These are phyloP conservation scores for Oreonectes daqikongensis DNA, from an alignment of 2,797 vertebrate species.

Conservation along the genomic window DNA sequence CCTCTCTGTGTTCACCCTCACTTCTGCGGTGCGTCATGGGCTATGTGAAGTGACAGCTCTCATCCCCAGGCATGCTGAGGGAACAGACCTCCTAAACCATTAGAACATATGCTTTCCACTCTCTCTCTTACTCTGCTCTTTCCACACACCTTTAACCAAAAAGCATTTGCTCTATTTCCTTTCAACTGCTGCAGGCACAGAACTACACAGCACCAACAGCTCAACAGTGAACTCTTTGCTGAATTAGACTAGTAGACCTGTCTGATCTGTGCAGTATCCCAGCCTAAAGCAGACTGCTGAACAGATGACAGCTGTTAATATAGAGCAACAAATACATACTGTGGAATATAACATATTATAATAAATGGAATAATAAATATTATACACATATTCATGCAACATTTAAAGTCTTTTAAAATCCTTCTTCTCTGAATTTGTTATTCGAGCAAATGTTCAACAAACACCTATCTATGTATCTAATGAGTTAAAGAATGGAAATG, in stretches of 20 bases:
- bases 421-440: too few relatives aligned
- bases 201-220: slow-evolving; percentile 1
- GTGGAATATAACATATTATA: not conserved
- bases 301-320: slow-evolving; percentile 10
- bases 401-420: too few relatives aligned
- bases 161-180: slow-evolving; percentile 88
- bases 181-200: slow-evolving; percentile 49
- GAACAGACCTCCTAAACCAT: slow-evolving; percentile 76
- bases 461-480: too few relatives aligned
- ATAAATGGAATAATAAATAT: too few relatives aligned
- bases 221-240: slow-evolving; percentile 29
- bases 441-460: too few relatives aligned
- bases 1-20: slow-evolving; percentile 4
- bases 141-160: slow-evolving; percentile 79
- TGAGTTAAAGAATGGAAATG: too few relatives aligned
- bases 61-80: slow-evolving; percentile 87
- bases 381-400: too few relatives aligned
- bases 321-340: slow-evolving; percentile 6
- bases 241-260: slow-evolving; percentile 37
- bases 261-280: not conserved
- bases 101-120: slow-evolving; percentile 81
- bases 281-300: not conserved
- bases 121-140: slow-evolving; percentile 19
- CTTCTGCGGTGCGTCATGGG: slow-evolving; percentile 84
- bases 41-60: slow-evolving; percentile 90